phyloP scores from a whole-genome alignment of 2,888 invertebrate genomes.

The Spodoptera picta region DNA sequence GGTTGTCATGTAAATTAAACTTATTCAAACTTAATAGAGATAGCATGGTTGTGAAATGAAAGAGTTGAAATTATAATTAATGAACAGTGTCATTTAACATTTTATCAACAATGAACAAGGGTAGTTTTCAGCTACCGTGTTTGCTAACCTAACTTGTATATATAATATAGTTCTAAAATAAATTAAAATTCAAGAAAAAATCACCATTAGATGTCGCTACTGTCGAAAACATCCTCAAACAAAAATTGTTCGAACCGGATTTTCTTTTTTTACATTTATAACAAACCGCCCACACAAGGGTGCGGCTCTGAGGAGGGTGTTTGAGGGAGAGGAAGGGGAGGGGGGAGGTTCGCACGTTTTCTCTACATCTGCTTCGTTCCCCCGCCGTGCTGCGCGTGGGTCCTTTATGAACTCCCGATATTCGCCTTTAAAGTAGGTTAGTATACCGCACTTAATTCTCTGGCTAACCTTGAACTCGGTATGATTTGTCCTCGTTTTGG shows the following conservation, averaged over 20 bases:
- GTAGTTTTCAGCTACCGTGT: too few species aligned
- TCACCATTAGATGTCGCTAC: too few species aligned
- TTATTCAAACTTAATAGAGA: too few species aligned
- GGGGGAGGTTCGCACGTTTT: constrained; percentile 63
- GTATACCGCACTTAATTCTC: constrained; percentile 21
- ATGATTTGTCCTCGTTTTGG: not conserved
- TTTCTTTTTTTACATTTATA: constrained; percentile 19
- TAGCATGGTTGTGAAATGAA: too few species aligned
- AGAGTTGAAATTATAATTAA: too few species aligned
- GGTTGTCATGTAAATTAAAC: too few species aligned
- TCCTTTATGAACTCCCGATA: constrained; percentile 39
- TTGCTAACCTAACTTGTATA: too few species aligned
- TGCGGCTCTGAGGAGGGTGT: constrained; percentile 26
- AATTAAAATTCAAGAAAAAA: too few species aligned
- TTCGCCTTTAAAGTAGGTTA: constrained; percentile 35
- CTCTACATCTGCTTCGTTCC: constrained; percentile 54
- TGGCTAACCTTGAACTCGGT: constrained; percentile 43
- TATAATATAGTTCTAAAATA: too few species aligned
- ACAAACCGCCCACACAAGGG: constrained; percentile 38
- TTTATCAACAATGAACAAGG: too few species aligned
- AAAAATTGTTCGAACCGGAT: constrained; percentile 1
- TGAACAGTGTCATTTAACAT: too few species aligned
- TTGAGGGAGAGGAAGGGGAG: constrained; percentile 18
- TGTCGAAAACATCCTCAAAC: too few species aligned
- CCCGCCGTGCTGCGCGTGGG: constrained; percentile 66